Evolutionary conservation across 2,888 invertebrate genomes (phyloP), one percentile per base, ranked within the genome.

Genomic region (Salpingus planirostris): DNA sequence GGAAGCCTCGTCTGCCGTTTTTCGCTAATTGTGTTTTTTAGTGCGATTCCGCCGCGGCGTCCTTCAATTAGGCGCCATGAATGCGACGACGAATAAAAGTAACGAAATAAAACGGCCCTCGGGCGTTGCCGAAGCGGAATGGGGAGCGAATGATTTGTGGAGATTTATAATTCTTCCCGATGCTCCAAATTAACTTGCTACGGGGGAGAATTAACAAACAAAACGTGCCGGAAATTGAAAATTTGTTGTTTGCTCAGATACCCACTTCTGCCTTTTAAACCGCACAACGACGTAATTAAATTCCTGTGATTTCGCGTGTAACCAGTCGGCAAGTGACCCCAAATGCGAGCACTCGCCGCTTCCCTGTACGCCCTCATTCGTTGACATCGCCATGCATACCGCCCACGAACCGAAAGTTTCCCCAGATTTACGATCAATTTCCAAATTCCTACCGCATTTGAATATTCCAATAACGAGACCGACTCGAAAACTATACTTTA

Each of bases 221-320:
- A 46, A 52, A 50, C 53, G 54, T 51, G 54, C 48, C 46, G 54
- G 50, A 55, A 55, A 55, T 54, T 55, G 55, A 52, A 54, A 53
- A 53, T 54, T 52, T 54, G 47, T 47, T 46, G 46, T 50, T 50
- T 52, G 49, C 49, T 46, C 43, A 47, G 47, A 52, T 52, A 44
- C 43, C 40, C 42, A 40, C 40, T 49, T 45, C 37, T 46, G 47
- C 46, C 46, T 47, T 50, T 48, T 46, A 47, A 50, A 45, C 49
- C 44, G 41, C 52, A 49, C 44, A 50, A 50, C 42, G 47, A 37
- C 45, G 50, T 53, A 49, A 55, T 55, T 54, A 52, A 52, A 52
- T 52, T 55, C 48, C 44, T 39, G 43, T 47, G 39, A 46, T 52
- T 52, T 49, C 38, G 41, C 33, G 38, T 46, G 42, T 38, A 45